Evolutionary conservation across 2,888 invertebrate genomes (phyloP).

Genomic region (Chorisops tibialis): DNA sequence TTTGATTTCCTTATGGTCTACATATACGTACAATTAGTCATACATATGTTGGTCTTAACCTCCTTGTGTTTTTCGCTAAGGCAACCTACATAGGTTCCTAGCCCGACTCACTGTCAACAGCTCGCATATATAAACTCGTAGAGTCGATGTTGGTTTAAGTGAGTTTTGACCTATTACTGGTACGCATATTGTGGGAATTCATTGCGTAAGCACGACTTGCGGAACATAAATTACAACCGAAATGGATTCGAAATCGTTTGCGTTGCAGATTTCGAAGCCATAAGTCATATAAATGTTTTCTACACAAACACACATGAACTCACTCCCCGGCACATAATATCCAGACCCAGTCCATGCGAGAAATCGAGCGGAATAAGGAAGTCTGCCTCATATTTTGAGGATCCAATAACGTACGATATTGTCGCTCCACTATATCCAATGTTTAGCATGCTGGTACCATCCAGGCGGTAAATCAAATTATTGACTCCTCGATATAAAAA

Average conservation of each 20-base stretch:
- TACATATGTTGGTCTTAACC: background rate
- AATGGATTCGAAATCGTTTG: slow-evolving; percentile 31
- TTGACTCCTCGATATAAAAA: slow-evolving; percentile 4
- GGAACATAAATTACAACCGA: slow-evolving; percentile 30
- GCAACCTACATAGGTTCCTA: too few relatives aligned
- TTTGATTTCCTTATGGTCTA: slow-evolving; percentile 26
- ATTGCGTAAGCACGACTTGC: slow-evolving; percentile 34
- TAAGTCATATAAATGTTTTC: slow-evolving; percentile 28
- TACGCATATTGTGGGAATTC: slow-evolving; percentile 28
- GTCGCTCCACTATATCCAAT: background rate
- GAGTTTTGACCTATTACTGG: slow-evolving; percentile 23
- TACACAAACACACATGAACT: background rate
- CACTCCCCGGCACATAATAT: too few relatives aligned
- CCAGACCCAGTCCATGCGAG: too few relatives aligned
- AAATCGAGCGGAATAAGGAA: too few relatives aligned
- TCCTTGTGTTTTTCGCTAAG: too few relatives aligned
- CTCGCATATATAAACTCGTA: too few relatives aligned
- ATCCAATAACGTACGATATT: too few relatives aligned
- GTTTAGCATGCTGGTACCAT: slow-evolving; percentile 10
- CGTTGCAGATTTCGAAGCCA: slow-evolving; percentile 30
- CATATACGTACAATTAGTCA: background rate
- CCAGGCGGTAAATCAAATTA: slow-evolving; percentile 6
- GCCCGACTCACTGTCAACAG: slow-evolving; percentile 16
- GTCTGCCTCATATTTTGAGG: too few relatives aligned
- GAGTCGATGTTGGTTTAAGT: slow-evolving; percentile 1